Evolutionary conservation across 2,888 invertebrate genomes (phyloP), one percentile per base, ranked within the genome.

Genomic region (Iphiclides podalirius): DNA sequence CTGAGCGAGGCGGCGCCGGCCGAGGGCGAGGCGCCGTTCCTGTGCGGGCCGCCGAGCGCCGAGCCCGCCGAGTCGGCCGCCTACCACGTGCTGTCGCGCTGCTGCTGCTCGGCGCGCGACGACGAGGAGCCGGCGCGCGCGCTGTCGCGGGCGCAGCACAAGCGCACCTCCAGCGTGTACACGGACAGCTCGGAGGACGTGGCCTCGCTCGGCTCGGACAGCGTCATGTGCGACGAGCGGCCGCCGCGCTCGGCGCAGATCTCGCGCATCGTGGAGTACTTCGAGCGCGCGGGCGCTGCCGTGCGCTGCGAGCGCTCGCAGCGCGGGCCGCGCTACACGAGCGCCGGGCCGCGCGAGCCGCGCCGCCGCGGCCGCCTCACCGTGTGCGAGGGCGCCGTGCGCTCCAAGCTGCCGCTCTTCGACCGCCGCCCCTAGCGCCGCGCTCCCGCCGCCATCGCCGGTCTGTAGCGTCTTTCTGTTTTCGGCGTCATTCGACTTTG

Each of bases 181-280:
- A 96, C 96, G 1, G 96, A 96, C 76, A 95, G 95, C 69, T 95
- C 94, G 35, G 96, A 96, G 74, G 96, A 96, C 77, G 93, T 95
- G 43, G 95, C 95, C 28, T 95, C 94, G 67, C 87, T 95, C 46
- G 94, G 94, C 51, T 94, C 94, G 0, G 95, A 95, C 75, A 91
- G 91, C 9, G 75, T 94, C 66, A n/a, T n/a, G n/a, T 91, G 92
- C 91, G 94, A 94, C 66, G 93, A 94, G 55, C 85, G 92, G 13
- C 64, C 80, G 26, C 90, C 91, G 35, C 77, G 93, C 61, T 91
- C 92, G 57, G 90, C 93, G 58, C 92, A 94, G 72, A 96, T 96
- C 60, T 93, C 95, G 40, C 93, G 93, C 69, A 96, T 96, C 61
- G 96, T 96, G 17, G 96, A 96, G 67, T 96, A 96, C 77, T 96